Conservation (phyloP, 1,140 invertebrate genomes). For the Bicyclus anynana region DNA sequence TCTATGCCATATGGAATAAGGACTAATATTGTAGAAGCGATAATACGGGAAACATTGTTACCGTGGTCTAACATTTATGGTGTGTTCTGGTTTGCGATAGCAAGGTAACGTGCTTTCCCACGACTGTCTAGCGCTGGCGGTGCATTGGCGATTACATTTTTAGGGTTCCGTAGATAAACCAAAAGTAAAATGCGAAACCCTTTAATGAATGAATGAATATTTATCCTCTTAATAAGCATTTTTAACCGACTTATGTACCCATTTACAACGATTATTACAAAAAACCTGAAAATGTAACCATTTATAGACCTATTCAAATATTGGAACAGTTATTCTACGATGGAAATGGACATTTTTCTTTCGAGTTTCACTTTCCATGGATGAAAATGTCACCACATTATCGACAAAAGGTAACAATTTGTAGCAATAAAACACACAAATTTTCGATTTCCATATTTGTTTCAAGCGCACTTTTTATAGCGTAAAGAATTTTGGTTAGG, state of each 20-base stretch:
- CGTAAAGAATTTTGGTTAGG: background rate
- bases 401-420: background rate
- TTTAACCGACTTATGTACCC: no score
- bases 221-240: no score
- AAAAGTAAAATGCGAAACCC: no score
- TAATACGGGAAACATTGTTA: background rate
- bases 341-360: no score
- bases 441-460: background rate
- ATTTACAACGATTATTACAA: no score
- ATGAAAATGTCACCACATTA: background rate
- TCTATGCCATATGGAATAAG: background rate
- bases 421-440: background rate
- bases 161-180: no score
- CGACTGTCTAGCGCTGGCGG: background rate
- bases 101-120: slow-evolving; percentile 9
- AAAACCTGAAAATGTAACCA: no score
- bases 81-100: slow-evolving; percentile 14
- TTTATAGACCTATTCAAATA: no score
- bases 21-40: background rate
- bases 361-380: no score
- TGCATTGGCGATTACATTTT: background rate
- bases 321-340: no score
- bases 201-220: no score
- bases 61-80: background rate
- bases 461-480: background rate